A percentile compares a stretch with the other conserved stretches of the same genome.
Conservation (phyloP, 2,113 vertebrate species). For the Nyctereutes procyonoides region DNA sequence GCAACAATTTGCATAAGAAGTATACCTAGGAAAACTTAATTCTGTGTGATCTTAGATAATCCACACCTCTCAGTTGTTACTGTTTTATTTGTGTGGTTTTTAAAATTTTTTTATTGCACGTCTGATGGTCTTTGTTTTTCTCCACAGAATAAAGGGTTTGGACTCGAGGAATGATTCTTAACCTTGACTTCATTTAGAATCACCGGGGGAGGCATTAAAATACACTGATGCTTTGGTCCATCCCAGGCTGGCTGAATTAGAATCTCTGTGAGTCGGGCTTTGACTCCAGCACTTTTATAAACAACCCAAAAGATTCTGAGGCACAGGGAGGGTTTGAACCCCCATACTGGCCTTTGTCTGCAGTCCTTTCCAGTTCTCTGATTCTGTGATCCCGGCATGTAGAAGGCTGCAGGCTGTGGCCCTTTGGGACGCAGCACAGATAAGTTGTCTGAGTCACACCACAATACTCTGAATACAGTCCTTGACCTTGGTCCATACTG, state of each 20-base stretch:
- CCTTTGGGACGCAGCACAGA: not conserved
- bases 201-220: not conserved
- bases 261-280: not conserved
- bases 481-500: not conserved
- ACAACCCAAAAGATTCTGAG: not conserved
- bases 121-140: not conserved
- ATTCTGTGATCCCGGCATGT: not conserved
- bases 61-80: not conserved
- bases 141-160: not conserved
- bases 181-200: slow-evolving; percentile 30
- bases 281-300: not conserved
- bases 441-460: not conserved
- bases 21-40: not conserved
- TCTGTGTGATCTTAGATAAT: not conserved
- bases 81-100: not conserved
- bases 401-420: not conserved
- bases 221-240: too few relatives aligned
- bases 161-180: slow-evolving; percentile 32
- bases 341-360: not conserved
- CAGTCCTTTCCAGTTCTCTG: not conserved
- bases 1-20: not conserved
- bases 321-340: not conserved
- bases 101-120: not conserved
- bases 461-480: not conserved
- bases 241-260: not conserved